Evolutionary conservation across 2,113 vertebrate genomes (phyloP), one percentile per base, ranked within the genome.

Genomic region (Chloropsis cyanopogon): DNA sequence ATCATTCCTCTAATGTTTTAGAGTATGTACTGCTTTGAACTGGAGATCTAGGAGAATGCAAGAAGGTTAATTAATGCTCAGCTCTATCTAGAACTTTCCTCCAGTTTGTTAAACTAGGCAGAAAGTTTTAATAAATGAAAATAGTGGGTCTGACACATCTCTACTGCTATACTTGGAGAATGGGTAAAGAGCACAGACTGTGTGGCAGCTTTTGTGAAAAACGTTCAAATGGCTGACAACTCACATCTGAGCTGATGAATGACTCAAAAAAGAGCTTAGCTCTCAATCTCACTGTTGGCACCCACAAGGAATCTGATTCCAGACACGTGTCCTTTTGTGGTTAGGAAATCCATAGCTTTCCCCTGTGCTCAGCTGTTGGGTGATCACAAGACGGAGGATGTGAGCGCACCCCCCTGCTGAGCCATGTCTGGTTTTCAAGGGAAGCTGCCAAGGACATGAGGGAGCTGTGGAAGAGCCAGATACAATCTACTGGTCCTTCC

Each of bases 231-330:
- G 50, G 73, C 87, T 96, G 91, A 85, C 87, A 88, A 92, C 80
- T 95, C 28, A 5, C 56, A 90, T 92, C 59, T 68, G 86, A 97
- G 84, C 86, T 96, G 93, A 94, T 82, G 94, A 92, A 89, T 95
- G 85, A 93, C 70, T 96, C 91, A 96, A 97, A 85, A 84, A 82
- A 90, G 71, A 84, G 59, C 70, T 77, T 82, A 95, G 64, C 59
- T 92, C 86, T 92, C 25, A 11, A 5, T 83, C 69, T 86, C 73
- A 39, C 42, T 2, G 1, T 57, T 77, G 54, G 87, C 79, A 91
- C 53, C 70, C 82, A 77, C 42, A 65, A 89, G 57, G 23, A 76
- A 60, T 76, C 50, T 89, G 70, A 84, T 91, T 95, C 73, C 57
- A 78, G 60, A 83, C 20, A 23, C 17, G 18, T 61, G 39, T 83